These are phyloP conservation scores for Sabatieria punctata DNA, from an alignment of 2,888 invertebrate species.

Conservation along the genomic window DNA sequence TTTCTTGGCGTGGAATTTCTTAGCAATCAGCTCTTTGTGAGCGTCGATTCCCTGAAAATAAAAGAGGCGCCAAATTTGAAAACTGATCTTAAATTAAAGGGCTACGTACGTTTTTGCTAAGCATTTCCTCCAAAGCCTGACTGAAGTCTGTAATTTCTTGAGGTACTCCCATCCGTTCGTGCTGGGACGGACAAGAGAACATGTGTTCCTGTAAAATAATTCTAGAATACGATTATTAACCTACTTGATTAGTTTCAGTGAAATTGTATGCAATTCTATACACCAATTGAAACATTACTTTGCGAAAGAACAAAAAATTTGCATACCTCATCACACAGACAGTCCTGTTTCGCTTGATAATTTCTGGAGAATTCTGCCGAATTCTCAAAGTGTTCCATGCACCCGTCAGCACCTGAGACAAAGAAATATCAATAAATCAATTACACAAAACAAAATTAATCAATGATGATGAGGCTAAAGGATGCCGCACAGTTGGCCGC, in stretches of 20 bases:
- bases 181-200: background rate
- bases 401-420: conserved; percentile 70
- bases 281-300: too few species aligned
- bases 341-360: conserved; percentile 76
- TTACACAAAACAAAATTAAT: background rate
- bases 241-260: too few species aligned
- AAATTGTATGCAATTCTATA: too few species aligned
- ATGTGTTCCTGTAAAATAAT: too few species aligned
- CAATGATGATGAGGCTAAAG: too few species aligned
- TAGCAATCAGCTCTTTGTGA: conserved; percentile 7
- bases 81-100: background rate
- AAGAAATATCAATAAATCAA: conserved; percentile 3
- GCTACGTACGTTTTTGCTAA: background rate
- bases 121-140: background rate
- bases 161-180: background rate
- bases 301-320: too few species aligned
- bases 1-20: conserved; percentile 2
- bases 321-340: conserved; percentile 92
- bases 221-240: too few species aligned
- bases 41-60: conserved; percentile 1
- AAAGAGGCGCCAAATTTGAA: background rate
- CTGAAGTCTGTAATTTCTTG: background rate
- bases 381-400: conserved; percentile 77
- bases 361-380: conserved; percentile 83
- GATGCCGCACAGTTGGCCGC: too few species aligned